Base-by-base conservation (phyloP, 35 echinoderm and acorn worm species). In the Heliocidaris erythrogramma region DNA sequence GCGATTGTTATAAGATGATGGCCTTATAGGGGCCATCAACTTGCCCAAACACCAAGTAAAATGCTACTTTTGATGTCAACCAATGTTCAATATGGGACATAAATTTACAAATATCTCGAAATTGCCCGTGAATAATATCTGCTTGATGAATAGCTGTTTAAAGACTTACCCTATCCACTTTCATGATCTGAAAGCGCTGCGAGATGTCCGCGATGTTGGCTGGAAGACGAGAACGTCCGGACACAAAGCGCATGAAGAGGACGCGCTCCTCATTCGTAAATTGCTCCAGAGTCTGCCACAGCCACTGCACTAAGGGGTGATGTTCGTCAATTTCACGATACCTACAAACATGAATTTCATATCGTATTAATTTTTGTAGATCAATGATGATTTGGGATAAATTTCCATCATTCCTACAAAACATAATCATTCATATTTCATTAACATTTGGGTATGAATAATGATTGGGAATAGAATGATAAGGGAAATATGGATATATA, bases 141-240 rank as follows among this genome's bases (percentile, higher is more conserved):
- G 6, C 27, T 30, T 47, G 31, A 61, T 30, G 3, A 93, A 85
- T 85, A 7, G 47, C 17, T 85, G 1, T 14, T 56, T 56, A 2
- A 56, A 14, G 52, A 78, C 94, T 97, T 49, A 99, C 98, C 98
- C 97, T 96, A 30, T 99, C 98, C 2, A 99, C 98, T 84, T 95
- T 97, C 98, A 99, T 99, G 86, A 99, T 99, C 94, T 99, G 98
- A 48, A 99, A 99, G 21, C 98, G 88, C 92, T 99, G 98, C 18
- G 98, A 99, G n/a, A 99, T 99, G 84, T 99, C 98, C 0, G 98
- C 98, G 21, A 99, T 95, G 88, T 97, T 99, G 32, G 97, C 95
- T n/a, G 98, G 98, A 31, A 99, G 92, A 30, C 98, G 91, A 2
- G 98, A 99, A 29, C 98, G 69, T 21, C 98, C 98, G 30, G 98